Evolutionary conservation across 2,113 vertebrate genomes (phyloP), one percentile per base, ranked within the genome.

Genomic region (Aviceda subcristata): DNA sequence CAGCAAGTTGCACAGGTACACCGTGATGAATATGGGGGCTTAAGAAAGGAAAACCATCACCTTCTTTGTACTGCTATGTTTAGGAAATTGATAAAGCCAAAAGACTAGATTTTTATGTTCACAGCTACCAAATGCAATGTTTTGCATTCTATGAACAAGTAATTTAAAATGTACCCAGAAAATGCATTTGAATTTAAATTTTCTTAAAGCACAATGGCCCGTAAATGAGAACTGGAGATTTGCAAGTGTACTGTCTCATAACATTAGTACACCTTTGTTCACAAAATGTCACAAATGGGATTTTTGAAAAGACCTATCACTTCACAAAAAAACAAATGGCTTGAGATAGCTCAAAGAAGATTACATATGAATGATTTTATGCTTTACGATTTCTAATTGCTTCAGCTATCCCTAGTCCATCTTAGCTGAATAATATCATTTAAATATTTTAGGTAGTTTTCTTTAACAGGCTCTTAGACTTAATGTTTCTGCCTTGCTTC

Each of bases 391-490:
- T 96, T 96, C 80, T 96, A 96, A 96, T 92, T 96, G 93, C 78
- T 93, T 95, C 94, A 87, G 74, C 68, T 94, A 88, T 96, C 74
- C 68, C 78, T 64, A 64, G 76, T 95, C 72, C 83, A 96, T 96
- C 79, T 95, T 85, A 91, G 51, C 77, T 94, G 75, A 92, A 94
- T 69, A 97, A 92, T 87, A 90, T 68, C 0, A 96, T 94, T 97
- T 94, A 95, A 97, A 97, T 98, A 94, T 98, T 97, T 97, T 96
- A 48, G 14, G 79, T 79, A 95, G 97, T 96, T 98, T 98, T 94
- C 91, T 92, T 96, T 97, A 97, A 94, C 90, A 96, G 95, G 73
- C 72, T 97, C 90, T 97, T 93, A 95, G 81, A 95, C 74, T 95
- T 95, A 96, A 97, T 95, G 86, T 95, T 97, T 96, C 75, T 98